Conservation (phyloP, 2,888 invertebrate species). For the Papilio protenor region DNA sequence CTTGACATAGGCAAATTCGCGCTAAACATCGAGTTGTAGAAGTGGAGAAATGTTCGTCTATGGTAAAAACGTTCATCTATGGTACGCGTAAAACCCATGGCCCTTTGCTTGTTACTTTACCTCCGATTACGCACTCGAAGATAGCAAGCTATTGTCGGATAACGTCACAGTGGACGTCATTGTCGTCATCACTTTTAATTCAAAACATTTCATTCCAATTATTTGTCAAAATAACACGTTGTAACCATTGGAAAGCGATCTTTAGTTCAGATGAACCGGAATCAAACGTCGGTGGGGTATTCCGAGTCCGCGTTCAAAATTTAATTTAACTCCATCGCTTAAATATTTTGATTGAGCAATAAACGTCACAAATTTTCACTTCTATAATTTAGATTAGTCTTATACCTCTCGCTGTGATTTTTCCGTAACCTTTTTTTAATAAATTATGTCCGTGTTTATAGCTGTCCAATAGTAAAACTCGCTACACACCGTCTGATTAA, state of each 20-base stretch:
- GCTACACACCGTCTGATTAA: too few relatives aligned
- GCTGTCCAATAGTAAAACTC: not conserved
- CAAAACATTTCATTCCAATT: not conserved
- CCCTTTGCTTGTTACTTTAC: not conserved
- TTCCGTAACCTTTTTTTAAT: slow-evolving; percentile 13
- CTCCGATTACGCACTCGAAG: too few relatives aligned
- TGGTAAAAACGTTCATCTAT: too few relatives aligned
- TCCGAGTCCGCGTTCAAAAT: slow-evolving; percentile 17
- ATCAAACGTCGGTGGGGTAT: slow-evolving; percentile 30
- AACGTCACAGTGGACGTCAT: too few relatives aligned
- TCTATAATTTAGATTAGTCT: slow-evolving; percentile 31
- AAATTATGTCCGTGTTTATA: slow-evolving; percentile 7
- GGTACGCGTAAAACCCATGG: too few relatives aligned
- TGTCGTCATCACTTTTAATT: not conserved
- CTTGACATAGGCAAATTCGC: too few relatives aligned
- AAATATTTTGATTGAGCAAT: slow-evolving; percentile 40
- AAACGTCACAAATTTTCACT: slow-evolving; percentile 42
- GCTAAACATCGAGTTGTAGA: too few relatives aligned
- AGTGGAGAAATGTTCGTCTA: too few relatives aligned
- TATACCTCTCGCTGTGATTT: slow-evolving; percentile 1
- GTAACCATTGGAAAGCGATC: slow-evolving; percentile 32
- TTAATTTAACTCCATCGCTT: slow-evolving; percentile 29
- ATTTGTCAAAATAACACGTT: not conserved
- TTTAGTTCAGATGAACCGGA: slow-evolving; percentile 37
- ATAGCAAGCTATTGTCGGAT: too few relatives aligned